Percentiles rank a stretch among this genome's conserved stretches.
Evolutionary conservation across 2,888 invertebrate species (phyloP).

Genomic region (Metopia argyrocephala): DNA sequence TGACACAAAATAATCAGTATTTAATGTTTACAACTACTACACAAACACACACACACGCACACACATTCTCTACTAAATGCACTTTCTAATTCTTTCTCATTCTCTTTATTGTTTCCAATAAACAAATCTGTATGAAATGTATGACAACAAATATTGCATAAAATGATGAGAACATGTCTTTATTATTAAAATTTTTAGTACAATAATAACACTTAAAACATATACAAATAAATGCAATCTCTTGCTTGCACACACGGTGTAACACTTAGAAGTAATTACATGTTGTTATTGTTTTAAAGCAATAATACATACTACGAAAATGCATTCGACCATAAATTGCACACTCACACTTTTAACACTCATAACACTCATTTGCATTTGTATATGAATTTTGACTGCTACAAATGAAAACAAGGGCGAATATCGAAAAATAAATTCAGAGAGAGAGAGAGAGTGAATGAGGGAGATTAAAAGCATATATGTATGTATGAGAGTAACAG

Average conservation of each 20-base stretch:
- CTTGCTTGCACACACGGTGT: no score
- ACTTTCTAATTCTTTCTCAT: not conserved
- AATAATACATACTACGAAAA: slow-evolving; percentile 48
- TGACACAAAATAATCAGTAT: slow-evolving; percentile 63
- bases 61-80: not conserved
- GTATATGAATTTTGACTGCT: not conserved
- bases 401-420: not conserved
- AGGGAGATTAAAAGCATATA: not conserved
- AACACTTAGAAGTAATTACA: not conserved
- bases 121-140: no score
- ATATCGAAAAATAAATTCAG: not conserved
- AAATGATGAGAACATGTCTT: slow-evolving; percentile 57
- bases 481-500: slow-evolving; percentile 19
- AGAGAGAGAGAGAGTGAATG: not conserved
- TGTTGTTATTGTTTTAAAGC: not conserved
- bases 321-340: slow-evolving; percentile 60
- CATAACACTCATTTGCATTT: slow-evolving; percentile 57
- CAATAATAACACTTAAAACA: slow-evolving; percentile 29
- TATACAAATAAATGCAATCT: not conserved
- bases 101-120: slow-evolving; percentile 21
- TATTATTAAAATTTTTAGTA: slow-evolving; percentile 60
- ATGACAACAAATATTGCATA: slow-evolving; percentile 21
- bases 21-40: slow-evolving; percentile 33
- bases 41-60: not conserved
- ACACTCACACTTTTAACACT: slow-evolving; percentile 29